Percentiles rank a stretch among this genome's conserved stretches.
phyloP scores from a whole-genome alignment of 2,113 vertebrate species.

The Psephotus haematonotus region DNA sequence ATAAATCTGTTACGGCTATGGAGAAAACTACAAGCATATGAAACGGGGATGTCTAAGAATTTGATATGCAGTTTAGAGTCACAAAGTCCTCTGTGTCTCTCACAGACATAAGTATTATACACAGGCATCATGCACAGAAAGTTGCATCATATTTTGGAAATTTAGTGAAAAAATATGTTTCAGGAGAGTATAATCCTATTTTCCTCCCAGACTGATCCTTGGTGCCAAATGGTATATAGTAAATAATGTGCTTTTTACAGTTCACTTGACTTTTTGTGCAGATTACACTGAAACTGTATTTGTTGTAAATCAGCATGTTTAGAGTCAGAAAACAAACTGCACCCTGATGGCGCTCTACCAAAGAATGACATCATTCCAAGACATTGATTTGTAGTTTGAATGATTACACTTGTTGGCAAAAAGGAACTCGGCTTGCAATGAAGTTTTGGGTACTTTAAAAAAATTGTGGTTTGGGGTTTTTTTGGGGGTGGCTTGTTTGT shows the following conservation, averaged over 20 bases:
- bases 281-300: background rate
- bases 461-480: background rate
- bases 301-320: background rate
- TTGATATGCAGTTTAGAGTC: background rate
- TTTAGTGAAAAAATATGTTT: background rate
- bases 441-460: background rate
- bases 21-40: background rate
- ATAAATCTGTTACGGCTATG: background rate
- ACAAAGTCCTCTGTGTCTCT: background rate
- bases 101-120: background rate
- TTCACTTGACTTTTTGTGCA: background rate
- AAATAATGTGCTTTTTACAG: background rate
- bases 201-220: background rate
- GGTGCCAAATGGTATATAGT: background rate
- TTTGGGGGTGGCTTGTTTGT: background rate
- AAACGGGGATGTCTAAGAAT: background rate
- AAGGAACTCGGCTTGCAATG: background rate
- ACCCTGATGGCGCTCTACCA: background rate
- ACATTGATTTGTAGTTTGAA: background rate
- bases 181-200: background rate
- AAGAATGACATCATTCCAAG: background rate
- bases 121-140: accelerated
- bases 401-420: background rate
- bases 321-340: background rate
- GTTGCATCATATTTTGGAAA: background rate